Base-by-base conservation (phyloP, 2,113 vertebrate species). In the Canis aureus region DNA sequence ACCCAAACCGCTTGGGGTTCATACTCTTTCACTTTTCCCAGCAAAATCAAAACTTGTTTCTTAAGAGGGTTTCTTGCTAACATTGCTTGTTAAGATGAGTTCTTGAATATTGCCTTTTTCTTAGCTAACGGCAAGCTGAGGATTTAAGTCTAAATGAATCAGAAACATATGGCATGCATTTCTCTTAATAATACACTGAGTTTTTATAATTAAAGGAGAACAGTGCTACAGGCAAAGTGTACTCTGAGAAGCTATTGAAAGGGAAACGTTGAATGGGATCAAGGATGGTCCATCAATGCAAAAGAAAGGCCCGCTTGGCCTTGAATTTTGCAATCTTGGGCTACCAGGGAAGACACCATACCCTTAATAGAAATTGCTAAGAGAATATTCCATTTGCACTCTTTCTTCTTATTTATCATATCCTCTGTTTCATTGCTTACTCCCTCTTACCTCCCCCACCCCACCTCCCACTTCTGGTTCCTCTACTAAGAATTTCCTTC, bases 121-220 rank as follows among this genome's bases (percentile, higher is more conserved):
- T 92, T 89, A 91, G 84, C 94, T 91, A 97, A 88, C 12, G 81
- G 78, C 38, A 69, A 78, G 55, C 85, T 49, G n/a, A 97, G 85
- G 82, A 29, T 86, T 97, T 95, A 53, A 91, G 82, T 79, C 60
- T 38, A 88, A 96, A 85, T 59, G 94, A 97, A 97, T 97, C 84
- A 69, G 85, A 98, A 97, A 95, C 95, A 97, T 64, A 96, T 91
- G 97, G 91, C 66, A 60, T 16, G 51, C 79, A 74, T 96, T 96
- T 97, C 96, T 96, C 57, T 81, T 94, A 71, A 96, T 57, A 93
- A 84, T 74, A 27, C 27, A 4, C 85, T n/a, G 66, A 71, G 15
- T 38, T 95, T 95, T 95, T 51, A 91, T 95, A 96, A 96, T 95
- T 89, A 89, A 96, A 80, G 64, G 97, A 91, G 91, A 97, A 94